Base-by-base conservation (phyloP, 2,888 invertebrate genomes). In the Sinodicranocentrus sp. region DNA sequence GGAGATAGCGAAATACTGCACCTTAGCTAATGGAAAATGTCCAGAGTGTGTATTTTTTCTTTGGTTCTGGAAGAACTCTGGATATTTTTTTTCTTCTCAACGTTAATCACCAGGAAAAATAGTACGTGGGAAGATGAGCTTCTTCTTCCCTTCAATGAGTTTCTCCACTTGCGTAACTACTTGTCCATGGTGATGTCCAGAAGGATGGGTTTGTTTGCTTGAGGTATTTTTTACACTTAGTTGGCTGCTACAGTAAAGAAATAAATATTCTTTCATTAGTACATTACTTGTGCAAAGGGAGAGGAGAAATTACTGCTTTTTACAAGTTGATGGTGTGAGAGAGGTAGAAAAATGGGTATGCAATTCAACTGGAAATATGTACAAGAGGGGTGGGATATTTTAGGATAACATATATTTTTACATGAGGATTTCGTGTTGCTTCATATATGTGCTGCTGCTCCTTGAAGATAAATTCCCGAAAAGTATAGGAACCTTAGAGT, bases 101-200 rank as follows among this genome's bases (percentile, higher is more conserved):
- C n/a, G 33, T 33, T 25, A 59, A 59, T 26, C 25, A 59, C 13
- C 54, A 39, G 26, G 54, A 17, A 39, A 57, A 23, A 67, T 28
- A 54, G 10, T 6, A 67, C 65, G 76, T 76, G 76, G 67, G 76
- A 73, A 73, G 44, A 57, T 19, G 25, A 26, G 10, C 15, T 68
- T 57, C 68, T 68, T 59, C 57, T 77, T 77, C 68, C 44, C 68
- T 68, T 68, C 57, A 68, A 77, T 68, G 68, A 77, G 59, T 68
- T 77, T 59, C 67, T 77, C 76, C 67, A 76, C 33, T 77, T 57
- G 67, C 54, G 43, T 77, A 44, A 71, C 68, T 70, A 44, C 77
- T 67, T 77, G 68, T 68, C 68, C 77, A 77, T 44, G 33, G 63
- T 33, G 63, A 39, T 19, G 52, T 17, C 19, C 52, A 52, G 52